Evolutionary conservation across 2,113 vertebrate species (phyloP).

Genomic region (Boulengeromyrus knoepffleri): DNA sequence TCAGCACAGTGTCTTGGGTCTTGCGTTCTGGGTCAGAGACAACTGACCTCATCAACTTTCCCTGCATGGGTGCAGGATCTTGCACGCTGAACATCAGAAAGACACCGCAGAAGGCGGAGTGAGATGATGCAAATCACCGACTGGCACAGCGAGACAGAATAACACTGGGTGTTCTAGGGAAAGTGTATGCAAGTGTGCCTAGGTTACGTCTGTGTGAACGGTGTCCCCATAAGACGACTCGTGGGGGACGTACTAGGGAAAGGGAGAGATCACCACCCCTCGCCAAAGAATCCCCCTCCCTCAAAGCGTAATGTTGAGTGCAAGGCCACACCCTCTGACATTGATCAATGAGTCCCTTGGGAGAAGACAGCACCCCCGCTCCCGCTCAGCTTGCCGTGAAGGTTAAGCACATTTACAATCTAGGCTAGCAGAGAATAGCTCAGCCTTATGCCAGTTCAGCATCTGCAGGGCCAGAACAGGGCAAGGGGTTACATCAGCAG

Average conservation of each 20-base stretch:
- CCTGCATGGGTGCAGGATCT: neutral
- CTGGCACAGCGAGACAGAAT: neutral
- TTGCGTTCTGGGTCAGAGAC: neutral
- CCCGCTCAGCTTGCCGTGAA: neutral
- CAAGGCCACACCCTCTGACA: neutral
- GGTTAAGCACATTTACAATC: constrained; percentile 12
- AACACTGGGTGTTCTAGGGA: neutral
- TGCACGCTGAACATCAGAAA: neutral
- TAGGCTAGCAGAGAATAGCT: constrained; percentile 1
- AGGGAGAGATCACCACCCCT: neutral
- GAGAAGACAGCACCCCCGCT: neutral
- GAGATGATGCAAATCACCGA: neutral
- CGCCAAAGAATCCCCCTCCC: neutral
- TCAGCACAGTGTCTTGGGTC: neutral
- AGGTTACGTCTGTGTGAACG: neutral
- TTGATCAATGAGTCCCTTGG: neutral
- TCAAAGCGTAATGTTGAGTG: neutral
- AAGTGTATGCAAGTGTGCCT: neutral
- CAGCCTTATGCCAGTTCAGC: neutral
- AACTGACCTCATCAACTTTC: neutral
- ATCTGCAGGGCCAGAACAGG: neutral
- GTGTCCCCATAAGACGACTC: neutral
- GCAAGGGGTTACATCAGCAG: neutral
- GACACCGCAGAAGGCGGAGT: neutral
- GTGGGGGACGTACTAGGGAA: neutral